phyloP scores from a whole-genome alignment of 2,888 invertebrate species.

The Pristionchus maxplancki region DNA sequence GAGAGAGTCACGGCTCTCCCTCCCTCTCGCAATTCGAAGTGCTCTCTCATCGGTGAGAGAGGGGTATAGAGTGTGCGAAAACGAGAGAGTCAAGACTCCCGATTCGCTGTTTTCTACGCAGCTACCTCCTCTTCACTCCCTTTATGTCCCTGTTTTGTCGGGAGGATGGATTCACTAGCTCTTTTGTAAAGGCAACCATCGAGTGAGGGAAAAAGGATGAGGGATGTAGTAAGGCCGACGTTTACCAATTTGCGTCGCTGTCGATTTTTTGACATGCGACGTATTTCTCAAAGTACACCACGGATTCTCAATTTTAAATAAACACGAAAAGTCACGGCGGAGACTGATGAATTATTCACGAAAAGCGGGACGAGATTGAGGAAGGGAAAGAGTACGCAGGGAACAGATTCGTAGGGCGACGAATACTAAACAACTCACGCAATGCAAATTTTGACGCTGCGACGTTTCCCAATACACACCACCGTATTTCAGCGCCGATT shows the following conservation, averaged over 20 bases:
- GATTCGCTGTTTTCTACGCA: too few species aligned
- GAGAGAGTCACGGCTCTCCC: neutral
- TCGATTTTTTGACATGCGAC: neutral
- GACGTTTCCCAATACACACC: slow-evolving; percentile 56
- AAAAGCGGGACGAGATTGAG: neutral
- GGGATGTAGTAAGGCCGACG: neutral
- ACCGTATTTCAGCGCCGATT: slow-evolving; percentile 84
- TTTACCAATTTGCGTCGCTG: neutral
- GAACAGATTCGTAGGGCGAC: neutral
- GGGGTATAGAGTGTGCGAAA: neutral
- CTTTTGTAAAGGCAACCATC: slow-evolving; percentile 6
- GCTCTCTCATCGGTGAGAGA: too few species aligned
- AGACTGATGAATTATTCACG: neutral
- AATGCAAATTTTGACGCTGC: neutral
- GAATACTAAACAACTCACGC: neutral
- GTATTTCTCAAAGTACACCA: too few species aligned
- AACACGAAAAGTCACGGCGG: neutral
- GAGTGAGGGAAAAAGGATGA: neutral
- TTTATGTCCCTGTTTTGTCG: slow-evolving; percentile 24
- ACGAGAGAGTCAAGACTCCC: neutral
- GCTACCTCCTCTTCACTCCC: neutral
- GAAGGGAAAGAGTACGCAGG: neutral
- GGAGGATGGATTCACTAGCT: neutral
- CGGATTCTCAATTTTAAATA: neutral
- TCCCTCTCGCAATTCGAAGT: too few species aligned